Conservation (phyloP, 2,888 invertebrate genomes). For the Helicoverpa assulta region DNA sequence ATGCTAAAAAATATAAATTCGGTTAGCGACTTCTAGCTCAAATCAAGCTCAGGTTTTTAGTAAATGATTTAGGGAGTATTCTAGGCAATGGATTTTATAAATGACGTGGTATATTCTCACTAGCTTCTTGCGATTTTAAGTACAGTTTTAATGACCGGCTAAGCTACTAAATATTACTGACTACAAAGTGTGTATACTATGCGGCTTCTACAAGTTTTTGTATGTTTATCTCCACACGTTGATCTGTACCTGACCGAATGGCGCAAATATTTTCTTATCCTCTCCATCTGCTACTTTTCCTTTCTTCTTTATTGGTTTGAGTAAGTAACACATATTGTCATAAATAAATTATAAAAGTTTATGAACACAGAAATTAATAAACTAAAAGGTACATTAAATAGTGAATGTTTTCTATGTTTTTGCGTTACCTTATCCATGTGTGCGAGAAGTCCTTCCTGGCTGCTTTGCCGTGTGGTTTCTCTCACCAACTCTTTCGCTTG, state of each 20-base stretch:
- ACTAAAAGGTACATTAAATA: constrained; percentile 28
- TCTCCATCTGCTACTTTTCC: constrained; percentile 95
- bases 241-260: constrained; percentile 94
- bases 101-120: constrained; percentile 17
- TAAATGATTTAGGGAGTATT: neutral
- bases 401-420: neutral
- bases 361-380: constrained; percentile 40
- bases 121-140: constrained; percentile 12
- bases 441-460: constrained; percentile 96
- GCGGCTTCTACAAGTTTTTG: constrained; percentile 55
- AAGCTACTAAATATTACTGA: constrained; percentile 38
- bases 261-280: constrained; percentile 94
- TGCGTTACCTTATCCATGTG: constrained; percentile 96
- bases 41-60: neutral
- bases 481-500: constrained; percentile 97
- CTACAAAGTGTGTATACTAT: constrained; percentile 38
- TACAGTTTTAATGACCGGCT: constrained; percentile 14
- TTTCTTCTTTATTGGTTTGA: constrained; percentile 87
- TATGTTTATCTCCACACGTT: constrained; percentile 52
- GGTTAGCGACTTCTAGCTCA: neutral
- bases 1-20: neutral
- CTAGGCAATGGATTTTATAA: neutral
- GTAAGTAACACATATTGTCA: constrained; percentile 61
- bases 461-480: constrained; percentile 96
- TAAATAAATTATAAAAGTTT: constrained; percentile 55